These are phyloP conservation scores for Neolamprologus fasciatus DNA, from an alignment of 2,113 vertebrate genomes.

Conservation along the genomic window DNA sequence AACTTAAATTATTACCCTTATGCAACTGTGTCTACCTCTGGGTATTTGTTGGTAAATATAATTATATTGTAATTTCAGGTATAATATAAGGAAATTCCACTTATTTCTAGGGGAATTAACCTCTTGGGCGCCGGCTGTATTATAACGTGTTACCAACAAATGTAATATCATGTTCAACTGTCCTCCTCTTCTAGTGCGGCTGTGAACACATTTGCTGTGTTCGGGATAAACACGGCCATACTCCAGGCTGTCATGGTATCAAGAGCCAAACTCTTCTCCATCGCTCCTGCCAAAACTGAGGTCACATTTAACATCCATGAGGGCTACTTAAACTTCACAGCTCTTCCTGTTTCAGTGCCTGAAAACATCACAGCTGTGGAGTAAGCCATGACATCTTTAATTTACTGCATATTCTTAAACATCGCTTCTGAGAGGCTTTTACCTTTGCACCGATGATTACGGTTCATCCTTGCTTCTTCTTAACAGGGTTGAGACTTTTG, in stretches of 20 bases:
- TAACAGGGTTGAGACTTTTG: conserved; percentile 70
- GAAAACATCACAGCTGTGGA: conserved; percentile 57
- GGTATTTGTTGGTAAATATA: not conserved
- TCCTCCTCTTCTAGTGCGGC: conserved; percentile 56
- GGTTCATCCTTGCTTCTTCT: not conserved
- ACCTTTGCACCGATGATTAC: not conserved
- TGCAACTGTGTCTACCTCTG: not conserved
- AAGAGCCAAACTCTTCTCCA: conserved; percentile 52
- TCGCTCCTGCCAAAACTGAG: conserved; percentile 59
- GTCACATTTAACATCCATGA: conserved; percentile 66
- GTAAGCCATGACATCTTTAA: conserved; percentile 41
- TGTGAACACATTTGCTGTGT: conserved; percentile 64
- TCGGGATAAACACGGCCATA: conserved; percentile 76
- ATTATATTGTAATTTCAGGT: not conserved
- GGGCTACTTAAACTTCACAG: conserved; percentile 73
- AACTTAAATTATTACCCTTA: not conserved
- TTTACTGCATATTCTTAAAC: not conserved
- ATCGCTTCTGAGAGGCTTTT: not conserved
- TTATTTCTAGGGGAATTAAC: not conserved
- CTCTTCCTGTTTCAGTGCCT: conserved; percentile 61
- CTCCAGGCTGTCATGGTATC: conserved; percentile 71
- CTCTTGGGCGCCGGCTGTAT: not conserved
- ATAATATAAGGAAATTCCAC: not conserved
- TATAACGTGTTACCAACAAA: not conserved
- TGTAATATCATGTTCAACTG: not conserved